Base-by-base conservation (phyloP, 1,140 invertebrate genomes). In the Drosophila malerkotliana region DNA sequence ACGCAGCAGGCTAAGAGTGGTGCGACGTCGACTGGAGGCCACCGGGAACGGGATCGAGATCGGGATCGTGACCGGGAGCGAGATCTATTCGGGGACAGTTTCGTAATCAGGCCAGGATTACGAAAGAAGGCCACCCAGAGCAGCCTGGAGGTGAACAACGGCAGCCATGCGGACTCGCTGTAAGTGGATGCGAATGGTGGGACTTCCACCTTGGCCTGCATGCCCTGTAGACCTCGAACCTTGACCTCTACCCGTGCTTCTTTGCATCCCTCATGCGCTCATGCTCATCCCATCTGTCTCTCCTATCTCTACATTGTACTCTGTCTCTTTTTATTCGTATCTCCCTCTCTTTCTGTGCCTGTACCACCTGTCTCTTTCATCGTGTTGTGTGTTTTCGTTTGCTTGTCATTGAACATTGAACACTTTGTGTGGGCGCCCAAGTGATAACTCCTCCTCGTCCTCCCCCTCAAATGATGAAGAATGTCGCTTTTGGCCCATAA, bases 401-500 rank as follows among this genome's bases (percentile, higher is more conserved):
- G 77, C 84, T 80, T 85, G 61, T 89, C 84, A 89, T 89, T 89
- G 45, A 85, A 72, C 63, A 84, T 67, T 72, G 59, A 83, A 71
- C 75, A 74, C 74, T 78, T 62, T 90, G 68, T 88, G 72, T 85
- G 79, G 73, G 61, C 67, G 73, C 41, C 63, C 82, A 83, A 90
- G 90, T 59, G 87, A 91, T 59, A 90, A 73, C 90, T 76, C 74
- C 75, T 71, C 64, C 67, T 72, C 79, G 74, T 83, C 88, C 74
- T 73, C 74, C 77, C 72, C 64, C 63, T 72, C 79, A 72, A 80
- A 75, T 66, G 82, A 91, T 74, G 90, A 91, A 71, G 90, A 88
- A 57, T 90, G 82, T 78, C 90, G 90, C 74, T 91, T 91, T 87
- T 91, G 90, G 90, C 90, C 90, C 37, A 91, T 91, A 88, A 91